Evolutionary conservation across 2,113 vertebrate species (phyloP).

Genomic region (Hassar affinis): DNA sequence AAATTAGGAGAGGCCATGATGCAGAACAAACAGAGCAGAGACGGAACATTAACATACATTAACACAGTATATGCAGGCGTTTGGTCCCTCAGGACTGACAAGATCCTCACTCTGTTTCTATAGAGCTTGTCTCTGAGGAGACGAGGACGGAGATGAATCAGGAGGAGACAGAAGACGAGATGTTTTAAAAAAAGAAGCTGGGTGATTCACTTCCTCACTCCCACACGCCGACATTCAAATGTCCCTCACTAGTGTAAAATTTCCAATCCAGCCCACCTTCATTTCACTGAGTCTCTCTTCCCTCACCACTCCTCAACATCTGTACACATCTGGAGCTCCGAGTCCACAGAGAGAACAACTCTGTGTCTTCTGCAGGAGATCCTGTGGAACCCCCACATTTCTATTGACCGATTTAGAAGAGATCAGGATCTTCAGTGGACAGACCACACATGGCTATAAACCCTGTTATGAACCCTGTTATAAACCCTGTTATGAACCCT

Average conservation of each 20-base stretch:
- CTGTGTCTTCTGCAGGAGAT: not conserved
- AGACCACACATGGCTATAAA: not conserved
- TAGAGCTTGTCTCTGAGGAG: conserved; percentile 6
- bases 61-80: not conserved
- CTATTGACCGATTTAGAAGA: not conserved
- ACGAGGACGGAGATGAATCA: conserved; percentile 33
- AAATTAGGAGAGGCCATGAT: conserved; percentile 42
- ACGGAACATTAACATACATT: no score
- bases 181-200: conserved; percentile 31
- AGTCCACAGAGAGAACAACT: not conserved
- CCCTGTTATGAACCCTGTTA: no score
- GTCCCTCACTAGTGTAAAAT: conserved; percentile 14
- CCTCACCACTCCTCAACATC: not conserved
- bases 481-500: no score
- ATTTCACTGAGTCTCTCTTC: not conserved
- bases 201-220: conserved; percentile 55
- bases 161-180: conserved; percentile 39
- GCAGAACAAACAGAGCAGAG: conserved; percentile 27
- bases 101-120: conserved; percentile 17
- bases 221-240: conserved; percentile 51
- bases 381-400: not conserved
- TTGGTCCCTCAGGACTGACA: conserved; percentile 20
- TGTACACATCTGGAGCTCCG: not conserved
- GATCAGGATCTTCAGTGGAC: not conserved
- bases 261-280: conserved; percentile 16